These are phyloP conservation scores for Adelges cooleyi DNA, from an alignment of 1,140 invertebrate genomes.

Conservation along the genomic window DNA sequence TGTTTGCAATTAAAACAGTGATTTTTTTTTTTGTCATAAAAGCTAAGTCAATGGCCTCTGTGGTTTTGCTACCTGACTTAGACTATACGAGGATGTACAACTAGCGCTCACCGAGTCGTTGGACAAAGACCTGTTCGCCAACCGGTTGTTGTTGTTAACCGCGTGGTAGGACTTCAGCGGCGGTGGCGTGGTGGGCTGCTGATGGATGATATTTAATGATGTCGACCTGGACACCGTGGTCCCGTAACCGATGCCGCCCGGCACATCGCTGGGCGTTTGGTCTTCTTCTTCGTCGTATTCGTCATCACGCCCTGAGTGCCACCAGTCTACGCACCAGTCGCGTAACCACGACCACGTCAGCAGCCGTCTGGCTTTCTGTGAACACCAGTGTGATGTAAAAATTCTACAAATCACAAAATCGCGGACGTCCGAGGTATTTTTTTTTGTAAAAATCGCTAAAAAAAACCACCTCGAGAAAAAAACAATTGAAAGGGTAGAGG, in stretches of 20 bases:
- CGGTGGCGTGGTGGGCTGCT: constrained; percentile 48
- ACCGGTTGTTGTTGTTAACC: constrained; percentile 38
- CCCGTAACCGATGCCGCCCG: constrained; percentile 68
- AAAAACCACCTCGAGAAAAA: neutral
- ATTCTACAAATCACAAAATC: too few relatives aligned
- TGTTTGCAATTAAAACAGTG: too few relatives aligned
- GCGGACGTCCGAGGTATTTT: constrained; percentile 38
- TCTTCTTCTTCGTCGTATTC: constrained; percentile 59
- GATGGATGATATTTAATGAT: constrained; percentile 68
- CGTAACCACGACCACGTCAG: constrained; percentile 50
- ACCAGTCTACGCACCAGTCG: constrained; percentile 73
- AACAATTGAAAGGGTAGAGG: neutral
- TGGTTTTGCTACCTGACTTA: too few relatives aligned
- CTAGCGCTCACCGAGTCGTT: constrained; percentile 48
- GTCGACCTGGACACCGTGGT: constrained; percentile 77
- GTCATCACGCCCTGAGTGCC: constrained; percentile 70
- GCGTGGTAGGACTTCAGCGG: constrained; percentile 40
- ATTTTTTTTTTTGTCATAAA: too few relatives aligned
- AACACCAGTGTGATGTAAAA: too few relatives aligned
- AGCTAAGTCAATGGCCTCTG: too few relatives aligned
- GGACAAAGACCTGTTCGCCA: constrained; percentile 50
- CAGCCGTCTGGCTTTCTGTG: constrained; percentile 39
- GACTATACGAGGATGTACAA: too few relatives aligned
- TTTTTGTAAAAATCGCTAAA: neutral
- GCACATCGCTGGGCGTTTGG: constrained; percentile 52